These are phyloP conservation scores for Latrodectus geometricus DNA, from an alignment of 1,140 invertebrate species.

Conservation along the genomic window DNA sequence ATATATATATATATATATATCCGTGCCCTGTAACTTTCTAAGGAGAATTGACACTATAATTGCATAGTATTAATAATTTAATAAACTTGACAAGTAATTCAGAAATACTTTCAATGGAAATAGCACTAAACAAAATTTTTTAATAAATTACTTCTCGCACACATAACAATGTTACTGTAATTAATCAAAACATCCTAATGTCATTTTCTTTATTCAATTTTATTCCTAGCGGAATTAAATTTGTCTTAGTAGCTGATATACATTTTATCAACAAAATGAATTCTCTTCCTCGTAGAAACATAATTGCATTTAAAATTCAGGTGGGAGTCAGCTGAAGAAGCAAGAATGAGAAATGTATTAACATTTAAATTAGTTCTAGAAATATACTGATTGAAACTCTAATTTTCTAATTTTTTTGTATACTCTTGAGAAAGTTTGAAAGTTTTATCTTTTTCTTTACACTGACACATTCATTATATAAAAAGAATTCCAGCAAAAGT, in stretches of 20 bases:
- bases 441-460: too few relatives aligned
- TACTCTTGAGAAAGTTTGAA: background rate
- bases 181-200: background rate
- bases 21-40: too few relatives aligned
- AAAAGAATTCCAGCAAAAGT: too few relatives aligned
- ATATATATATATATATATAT: too few relatives aligned
- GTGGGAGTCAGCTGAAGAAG: background rate
- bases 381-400: constrained; percentile 43
- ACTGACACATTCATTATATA: too few relatives aligned
- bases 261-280: background rate
- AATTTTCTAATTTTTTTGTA: constrained; percentile 13
- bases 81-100: too few relatives aligned
- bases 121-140: background rate
- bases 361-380: constrained; percentile 51
- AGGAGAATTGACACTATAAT: too few relatives aligned
- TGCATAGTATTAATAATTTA: too few relatives aligned
- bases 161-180: background rate
- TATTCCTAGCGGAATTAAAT: background rate
- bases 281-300: constrained; percentile 4
- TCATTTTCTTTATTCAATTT: background rate
- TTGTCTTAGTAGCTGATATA: background rate
- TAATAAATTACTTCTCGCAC: background rate
- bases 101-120: too few relatives aligned
- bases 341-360: constrained; percentile 16
- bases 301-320: constrained; percentile 31